phyloP scores from a whole-genome alignment of 2,888 invertebrate species.

The Sarcophaga subvicina region DNA sequence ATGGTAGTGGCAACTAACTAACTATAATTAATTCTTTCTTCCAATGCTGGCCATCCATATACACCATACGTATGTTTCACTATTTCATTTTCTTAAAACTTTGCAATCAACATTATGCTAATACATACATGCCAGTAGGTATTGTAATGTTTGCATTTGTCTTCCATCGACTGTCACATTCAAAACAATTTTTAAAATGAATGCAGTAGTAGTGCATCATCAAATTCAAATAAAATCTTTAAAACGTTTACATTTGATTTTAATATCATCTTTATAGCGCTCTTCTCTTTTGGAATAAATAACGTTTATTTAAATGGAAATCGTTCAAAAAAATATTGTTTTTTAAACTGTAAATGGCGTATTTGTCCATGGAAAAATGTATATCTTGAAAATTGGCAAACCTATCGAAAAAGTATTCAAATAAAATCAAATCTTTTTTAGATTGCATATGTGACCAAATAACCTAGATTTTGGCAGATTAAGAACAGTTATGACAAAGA shows the following conservation, averaged over 20 bases:
- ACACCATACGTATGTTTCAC: no score
- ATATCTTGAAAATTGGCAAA: slow-evolving; percentile 54
- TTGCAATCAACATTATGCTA: no score
- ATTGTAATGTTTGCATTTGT: neutral
- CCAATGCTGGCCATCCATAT: no score
- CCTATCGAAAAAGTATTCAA: slow-evolving; percentile 33
- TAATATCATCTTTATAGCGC: neutral
- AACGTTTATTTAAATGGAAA: slow-evolving; percentile 7
- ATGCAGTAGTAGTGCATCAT: neutral
- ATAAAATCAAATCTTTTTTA: slow-evolving; percentile 41
- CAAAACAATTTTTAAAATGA: neutral
- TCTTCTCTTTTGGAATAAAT: slow-evolving; percentile 8
- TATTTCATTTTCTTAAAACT: no score
- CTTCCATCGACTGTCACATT: neutral
- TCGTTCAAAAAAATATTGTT: neutral
- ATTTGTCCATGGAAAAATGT: slow-evolving; percentile 23
- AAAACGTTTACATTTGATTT: slow-evolving; percentile 8
- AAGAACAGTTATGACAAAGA: no score
- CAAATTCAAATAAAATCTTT: slow-evolving; percentile 1
- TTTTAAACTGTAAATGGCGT: slow-evolving; percentile 5
- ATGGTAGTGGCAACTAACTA: no score
- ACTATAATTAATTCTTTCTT: no score
- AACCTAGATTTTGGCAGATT: slow-evolving; percentile 24
- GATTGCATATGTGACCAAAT: slow-evolving; percentile 56
- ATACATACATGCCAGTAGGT: no score